These are phyloP conservation scores for Omphaloscelis lunosa DNA, from an alignment of 2,888 invertebrate species.

Conservation along the genomic window DNA sequence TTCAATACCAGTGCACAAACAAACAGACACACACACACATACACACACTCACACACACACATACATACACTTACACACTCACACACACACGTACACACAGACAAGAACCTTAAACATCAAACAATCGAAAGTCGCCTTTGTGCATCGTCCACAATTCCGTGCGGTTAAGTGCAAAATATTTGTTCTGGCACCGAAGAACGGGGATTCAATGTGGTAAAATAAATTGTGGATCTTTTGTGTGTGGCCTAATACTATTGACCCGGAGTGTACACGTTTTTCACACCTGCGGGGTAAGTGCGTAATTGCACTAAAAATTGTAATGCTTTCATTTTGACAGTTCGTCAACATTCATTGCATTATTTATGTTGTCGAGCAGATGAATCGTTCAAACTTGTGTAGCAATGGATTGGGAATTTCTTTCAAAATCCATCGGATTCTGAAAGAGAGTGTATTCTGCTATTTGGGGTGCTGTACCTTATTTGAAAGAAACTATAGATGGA, in stretches of 20 bases:
- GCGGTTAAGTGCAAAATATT: conserved; percentile 79
- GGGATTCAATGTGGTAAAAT: conserved; percentile 70
- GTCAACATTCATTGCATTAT: not conserved
- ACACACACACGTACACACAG: conserved; percentile 33
- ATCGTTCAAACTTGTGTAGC: not conserved
- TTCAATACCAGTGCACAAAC: conserved; percentile 66
- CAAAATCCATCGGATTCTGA: no score
- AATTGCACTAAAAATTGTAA: not conserved
- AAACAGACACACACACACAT: conserved; percentile 17
- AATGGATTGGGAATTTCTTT: not conserved
- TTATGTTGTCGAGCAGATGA: not conserved
- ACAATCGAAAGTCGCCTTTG: conserved; percentile 72
- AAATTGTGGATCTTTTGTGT: conserved; percentile 72
- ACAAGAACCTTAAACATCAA: conserved; percentile 35
- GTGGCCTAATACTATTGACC: conserved; percentile 67
- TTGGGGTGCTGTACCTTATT: conserved; percentile 10
- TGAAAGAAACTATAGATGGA: conserved; percentile 10
- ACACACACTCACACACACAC: conserved; percentile 32
- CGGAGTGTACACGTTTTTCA: conserved; percentile 47
- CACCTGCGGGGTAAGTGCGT: not conserved
- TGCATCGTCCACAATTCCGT: conserved; percentile 69
- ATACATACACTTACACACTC: not conserved
- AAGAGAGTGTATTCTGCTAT: not conserved
- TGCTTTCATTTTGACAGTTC: not conserved
- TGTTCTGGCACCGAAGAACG: conserved; percentile 72